These are phyloP conservation scores for Nomada hirtipes DNA, from an alignment of 2,888 invertebrate species.

Conservation along the genomic window DNA sequence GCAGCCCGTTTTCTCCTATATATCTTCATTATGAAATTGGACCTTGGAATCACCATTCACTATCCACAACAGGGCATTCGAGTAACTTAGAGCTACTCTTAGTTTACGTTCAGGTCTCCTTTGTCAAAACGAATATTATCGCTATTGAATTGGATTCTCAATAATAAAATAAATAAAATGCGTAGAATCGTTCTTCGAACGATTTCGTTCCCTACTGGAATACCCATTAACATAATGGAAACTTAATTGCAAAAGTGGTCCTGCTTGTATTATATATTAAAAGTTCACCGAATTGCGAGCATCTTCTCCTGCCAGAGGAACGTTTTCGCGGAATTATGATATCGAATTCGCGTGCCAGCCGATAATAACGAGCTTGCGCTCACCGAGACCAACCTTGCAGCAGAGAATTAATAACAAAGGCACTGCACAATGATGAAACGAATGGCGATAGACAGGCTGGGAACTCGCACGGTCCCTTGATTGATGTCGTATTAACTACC, in stretches of 20 bases:
- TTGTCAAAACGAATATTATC: too few species aligned
- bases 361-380: conserved; percentile 28
- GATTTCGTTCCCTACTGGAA: not conserved
- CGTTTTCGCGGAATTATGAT: conserved; percentile 26
- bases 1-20: not conserved
- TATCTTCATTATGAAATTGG: conserved; percentile 25
- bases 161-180: too few species aligned
- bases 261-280: not conserved
- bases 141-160: too few species aligned
- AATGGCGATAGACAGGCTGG: conserved; percentile 13
- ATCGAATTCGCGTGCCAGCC: conserved; percentile 42
- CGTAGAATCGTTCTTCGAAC: not conserved
- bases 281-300: not conserved
- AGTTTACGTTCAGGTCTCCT: not conserved
- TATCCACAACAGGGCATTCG: not conserved
- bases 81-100: not conserved
- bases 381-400: not conserved
- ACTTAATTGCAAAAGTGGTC: conserved; percentile 2
- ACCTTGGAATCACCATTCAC: not conserved
- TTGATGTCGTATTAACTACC: conserved; percentile 28
- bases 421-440: conserved; percentile 12
- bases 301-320: not conserved
- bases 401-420: not conserved
- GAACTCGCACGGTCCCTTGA: conserved; percentile 36
- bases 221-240: conserved; percentile 24